phyloP scores from a whole-genome alignment of 35 echinoderm and acorn worm genomes.

The Strongylocentrotus purpuratus region DNA sequence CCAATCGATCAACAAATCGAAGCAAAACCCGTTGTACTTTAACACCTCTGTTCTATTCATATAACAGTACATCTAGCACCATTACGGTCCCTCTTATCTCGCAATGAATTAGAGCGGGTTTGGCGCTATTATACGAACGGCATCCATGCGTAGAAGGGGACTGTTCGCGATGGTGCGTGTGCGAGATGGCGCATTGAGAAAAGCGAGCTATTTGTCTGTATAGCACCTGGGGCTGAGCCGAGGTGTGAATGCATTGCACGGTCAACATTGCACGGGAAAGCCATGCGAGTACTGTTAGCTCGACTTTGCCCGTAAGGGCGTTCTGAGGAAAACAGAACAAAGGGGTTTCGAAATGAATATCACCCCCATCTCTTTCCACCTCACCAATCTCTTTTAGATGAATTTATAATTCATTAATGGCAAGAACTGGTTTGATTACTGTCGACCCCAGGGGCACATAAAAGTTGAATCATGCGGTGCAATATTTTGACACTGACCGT shows the following conservation, averaged over 20 bases:
- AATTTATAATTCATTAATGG: not conserved
- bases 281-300: constrained; percentile 29
- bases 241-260: constrained; percentile 41
- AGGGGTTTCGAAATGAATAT: not conserved
- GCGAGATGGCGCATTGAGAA: constrained; percentile 7
- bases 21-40: constrained; percentile 40
- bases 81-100: constrained; percentile 12
- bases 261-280: constrained; percentile 4
- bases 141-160: not conserved
- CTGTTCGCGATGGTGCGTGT: not conserved
- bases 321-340: not conserved
- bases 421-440: not conserved
- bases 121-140: not conserved
- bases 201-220: constrained; percentile 37
- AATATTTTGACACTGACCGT: not conserved
- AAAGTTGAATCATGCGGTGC: not conserved
- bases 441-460: not conserved
- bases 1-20: constrained; percentile 57
- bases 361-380: not conserved
- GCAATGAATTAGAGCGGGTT: not conserved
- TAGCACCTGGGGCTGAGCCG: constrained; percentile 32
- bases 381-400: not conserved
- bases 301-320: not conserved
- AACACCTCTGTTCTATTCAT: constrained; percentile 49
- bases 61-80: constrained; percentile 41